Percentiles rank a stretch among this genome's conserved stretches.
Conservation (phyloP, 2,797 vertebrate genomes). For the Nannoperca australis region DNA sequence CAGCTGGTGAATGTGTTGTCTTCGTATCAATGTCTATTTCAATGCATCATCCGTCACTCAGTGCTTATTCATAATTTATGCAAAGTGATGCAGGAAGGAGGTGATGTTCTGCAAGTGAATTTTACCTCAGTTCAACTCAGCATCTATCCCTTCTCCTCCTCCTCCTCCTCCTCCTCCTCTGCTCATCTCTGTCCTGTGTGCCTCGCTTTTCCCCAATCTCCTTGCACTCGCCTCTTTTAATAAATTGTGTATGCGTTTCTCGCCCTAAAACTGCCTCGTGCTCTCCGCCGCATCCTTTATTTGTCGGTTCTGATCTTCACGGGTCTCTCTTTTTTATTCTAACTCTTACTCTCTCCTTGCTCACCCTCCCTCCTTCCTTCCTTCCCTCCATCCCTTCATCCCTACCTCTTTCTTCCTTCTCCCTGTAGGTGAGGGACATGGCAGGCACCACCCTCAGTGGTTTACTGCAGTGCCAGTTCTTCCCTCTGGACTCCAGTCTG, state of each 20-base stretch:
- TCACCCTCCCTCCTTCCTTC: neutral
- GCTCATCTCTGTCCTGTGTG: constrained; percentile 44
- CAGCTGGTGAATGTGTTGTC: constrained; percentile 18
- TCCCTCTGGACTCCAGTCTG: constrained; percentile 92
- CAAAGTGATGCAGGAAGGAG: constrained; percentile 65
- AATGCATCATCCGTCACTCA: constrained; percentile 57
- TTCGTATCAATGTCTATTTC: constrained; percentile 52
- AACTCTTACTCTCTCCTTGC: constrained; percentile 4
- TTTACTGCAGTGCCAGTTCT: constrained; percentile 96
- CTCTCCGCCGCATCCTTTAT: constrained; percentile 42
- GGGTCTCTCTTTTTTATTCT: constrained; percentile 16
- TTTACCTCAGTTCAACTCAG: constrained; percentile 68
- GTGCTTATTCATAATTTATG: constrained; percentile 72
- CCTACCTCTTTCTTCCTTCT: constrained; percentile 1
- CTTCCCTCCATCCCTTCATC: neutral
- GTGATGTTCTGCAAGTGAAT: constrained; percentile 60
- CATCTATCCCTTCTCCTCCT: constrained; percentile 26
- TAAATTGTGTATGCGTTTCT: constrained; percentile 58
- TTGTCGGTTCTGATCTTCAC: constrained; percentile 50
- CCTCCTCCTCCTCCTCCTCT: constrained; percentile 7
- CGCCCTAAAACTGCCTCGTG: constrained; percentile 48
- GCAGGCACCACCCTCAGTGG: constrained; percentile 96
- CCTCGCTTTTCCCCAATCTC: constrained; percentile 23
- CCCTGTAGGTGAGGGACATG: constrained; percentile 94
- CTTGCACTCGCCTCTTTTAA: constrained; percentile 55